phyloP scores from a whole-genome alignment of 2,797 vertebrate genomes.

The Chiloscyllium punctatum region DNA sequence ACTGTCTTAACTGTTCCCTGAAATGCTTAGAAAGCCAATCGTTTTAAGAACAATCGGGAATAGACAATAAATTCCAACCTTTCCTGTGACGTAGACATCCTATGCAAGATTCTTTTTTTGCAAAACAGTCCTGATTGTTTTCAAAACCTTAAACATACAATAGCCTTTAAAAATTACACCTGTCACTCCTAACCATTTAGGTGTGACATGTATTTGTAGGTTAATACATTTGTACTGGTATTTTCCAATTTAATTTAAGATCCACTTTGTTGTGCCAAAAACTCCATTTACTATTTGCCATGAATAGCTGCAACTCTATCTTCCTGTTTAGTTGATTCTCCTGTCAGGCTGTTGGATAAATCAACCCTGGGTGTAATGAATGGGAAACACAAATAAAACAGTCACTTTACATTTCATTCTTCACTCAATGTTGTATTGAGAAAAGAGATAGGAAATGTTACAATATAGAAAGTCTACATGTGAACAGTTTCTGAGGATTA shows the following conservation, averaged over 20 bases:
- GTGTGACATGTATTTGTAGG: neutral
- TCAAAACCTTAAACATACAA: too few species aligned
- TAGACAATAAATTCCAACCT: too few species aligned
- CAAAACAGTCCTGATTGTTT: neutral
- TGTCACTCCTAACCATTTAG: neutral
- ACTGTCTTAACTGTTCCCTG: too few species aligned
- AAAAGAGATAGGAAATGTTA: neutral
- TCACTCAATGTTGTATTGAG: neutral
- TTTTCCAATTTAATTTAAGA: neutral
- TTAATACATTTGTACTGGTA: neutral
- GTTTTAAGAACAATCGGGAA: too few species aligned
- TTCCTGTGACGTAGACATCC: too few species aligned
- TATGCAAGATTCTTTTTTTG: too few species aligned
- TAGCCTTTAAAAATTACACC: neutral
- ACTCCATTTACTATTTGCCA: neutral
- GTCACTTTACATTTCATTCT: neutral
- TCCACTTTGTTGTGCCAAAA: neutral
- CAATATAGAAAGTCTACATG: neutral
- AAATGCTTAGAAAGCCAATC: too few species aligned
- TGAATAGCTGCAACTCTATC: neutral
- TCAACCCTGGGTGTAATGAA: neutral
- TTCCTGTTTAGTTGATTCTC: neutral
- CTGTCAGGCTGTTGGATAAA: constrained; percentile 10
- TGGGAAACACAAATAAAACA: neutral
- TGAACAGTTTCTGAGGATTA: neutral